phyloP scores from a whole-genome alignment of 2,113 vertebrate species.

The Hyaena hyaena region DNA sequence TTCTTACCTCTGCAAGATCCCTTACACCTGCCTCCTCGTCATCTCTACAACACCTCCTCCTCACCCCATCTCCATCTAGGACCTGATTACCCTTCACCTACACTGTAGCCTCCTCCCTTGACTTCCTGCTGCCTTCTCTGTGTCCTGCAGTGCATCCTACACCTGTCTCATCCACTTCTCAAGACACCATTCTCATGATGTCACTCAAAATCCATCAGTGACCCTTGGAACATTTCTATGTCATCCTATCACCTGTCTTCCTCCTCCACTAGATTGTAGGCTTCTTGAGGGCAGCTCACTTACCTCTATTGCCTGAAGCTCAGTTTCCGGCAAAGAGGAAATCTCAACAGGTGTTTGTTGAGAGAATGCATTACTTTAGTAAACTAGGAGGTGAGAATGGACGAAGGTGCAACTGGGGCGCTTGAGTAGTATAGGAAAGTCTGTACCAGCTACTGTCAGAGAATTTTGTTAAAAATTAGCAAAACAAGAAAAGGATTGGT shows the following conservation, averaged over 20 bases:
- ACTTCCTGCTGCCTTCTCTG: not conserved
- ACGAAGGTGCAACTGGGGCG: not conserved
- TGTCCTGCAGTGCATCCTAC: not conserved
- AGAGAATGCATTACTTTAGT: not conserved
- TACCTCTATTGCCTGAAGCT: not conserved
- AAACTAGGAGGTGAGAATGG: not conserved
- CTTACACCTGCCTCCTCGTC: not conserved
- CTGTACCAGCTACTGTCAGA: not conserved
- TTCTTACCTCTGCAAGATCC: not conserved
- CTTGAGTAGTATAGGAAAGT: not conserved
- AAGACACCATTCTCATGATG: not conserved
- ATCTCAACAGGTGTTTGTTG: not conserved
- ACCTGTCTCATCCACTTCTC: not conserved
- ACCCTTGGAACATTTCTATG: not conserved
- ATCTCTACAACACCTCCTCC: not conserved
- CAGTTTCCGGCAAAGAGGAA: not conserved
- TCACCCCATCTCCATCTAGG: not conserved
- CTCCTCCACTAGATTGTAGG: not conserved
- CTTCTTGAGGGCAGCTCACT: not conserved
- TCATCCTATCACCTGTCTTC: not conserved
- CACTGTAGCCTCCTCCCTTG: not conserved
- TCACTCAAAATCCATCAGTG: not conserved
- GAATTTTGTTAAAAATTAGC: not conserved
- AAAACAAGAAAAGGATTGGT: not conserved
- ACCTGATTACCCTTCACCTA: not conserved